Evolutionary conservation across 1,140 invertebrate species (phyloP), one percentile per base, ranked within the genome.

Genomic region (Bombus confusus): DNA sequence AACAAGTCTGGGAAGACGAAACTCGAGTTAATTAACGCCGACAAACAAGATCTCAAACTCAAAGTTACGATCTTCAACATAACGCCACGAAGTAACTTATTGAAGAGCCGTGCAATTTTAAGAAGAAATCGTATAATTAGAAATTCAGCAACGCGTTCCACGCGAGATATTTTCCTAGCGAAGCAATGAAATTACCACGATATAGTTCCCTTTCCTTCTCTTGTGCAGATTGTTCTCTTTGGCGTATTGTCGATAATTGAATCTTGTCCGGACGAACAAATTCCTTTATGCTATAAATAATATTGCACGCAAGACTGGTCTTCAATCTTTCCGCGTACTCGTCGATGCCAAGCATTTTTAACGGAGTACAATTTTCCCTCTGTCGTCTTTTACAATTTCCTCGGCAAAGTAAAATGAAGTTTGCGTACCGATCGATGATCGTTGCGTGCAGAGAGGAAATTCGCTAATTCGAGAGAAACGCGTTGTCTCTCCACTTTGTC

Each of bases 21-120:
- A 43, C 59, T n/a, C 66, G 82, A 34, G 66, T 72, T 84, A 84
- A 84, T 84, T 79, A 84, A 84, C 68, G n/a, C 18, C 25, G 41
- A 59, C 52, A 68, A 80, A n/a, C 47, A 71, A 41, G 31, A 78
- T 57, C 8, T 52, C 18, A 31, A 66, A 15, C 52, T 37, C 13
- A n/a, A 71, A n/a, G 62, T 28, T 6, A 31, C n/a, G 6, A 1
- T 6, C 22, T 39, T 15, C 34, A 62, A n/a, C n/a, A 62, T 79
- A 22, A 13, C 39, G 2, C 47, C 31, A 31, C 15, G n/a, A 72
- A 31, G 25, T 28, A 72, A 80, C 31, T 80, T 64, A 84, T 72
- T 43, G 75, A 80, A 62, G 39, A 22, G 8, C n/a, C 3, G n/a
- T 25, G n/a, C 13, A 5, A 66, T 84, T 62, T 71, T 22, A 12